These are phyloP conservation scores for Pseudomyrmex cubaensis DNA, from an alignment of 1,140 invertebrate genomes.

Conservation along the genomic window DNA sequence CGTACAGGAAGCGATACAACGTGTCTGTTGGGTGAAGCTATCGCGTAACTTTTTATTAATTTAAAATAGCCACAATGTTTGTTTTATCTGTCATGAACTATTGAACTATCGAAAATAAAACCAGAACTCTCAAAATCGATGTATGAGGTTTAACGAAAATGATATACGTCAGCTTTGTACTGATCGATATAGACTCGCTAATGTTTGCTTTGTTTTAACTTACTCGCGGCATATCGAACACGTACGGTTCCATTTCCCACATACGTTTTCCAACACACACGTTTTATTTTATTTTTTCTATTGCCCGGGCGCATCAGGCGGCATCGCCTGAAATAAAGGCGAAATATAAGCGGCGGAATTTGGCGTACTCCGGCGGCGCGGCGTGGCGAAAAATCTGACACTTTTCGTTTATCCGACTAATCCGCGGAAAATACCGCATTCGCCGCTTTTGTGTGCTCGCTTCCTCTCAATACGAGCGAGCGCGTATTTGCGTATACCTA, in stretches of 20 bases:
- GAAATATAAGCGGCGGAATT: conserved; percentile 45
- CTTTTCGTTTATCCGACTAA: conserved; percentile 61
- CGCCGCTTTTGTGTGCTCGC: conserved; percentile 33
- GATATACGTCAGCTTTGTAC: no score
- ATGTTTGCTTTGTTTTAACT: conserved; percentile 14
- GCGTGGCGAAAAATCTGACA: conserved; percentile 61
- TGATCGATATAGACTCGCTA: background rate
- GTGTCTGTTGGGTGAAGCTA: no score
- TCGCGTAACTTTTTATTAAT: no score
- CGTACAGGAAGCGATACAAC: background rate
- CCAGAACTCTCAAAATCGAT: no score
- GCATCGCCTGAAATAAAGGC: conserved; percentile 50
- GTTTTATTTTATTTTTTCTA: background rate
- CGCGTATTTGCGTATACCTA: conserved; percentile 50
- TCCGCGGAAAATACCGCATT: conserved; percentile 60
- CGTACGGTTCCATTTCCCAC: background rate
- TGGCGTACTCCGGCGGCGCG: conserved; percentile 19
- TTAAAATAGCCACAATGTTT: no score
- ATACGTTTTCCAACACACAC: background rate
- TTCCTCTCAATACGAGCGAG: conserved; percentile 7
- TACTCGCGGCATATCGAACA: conserved; percentile 35
- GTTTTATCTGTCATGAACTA: no score
- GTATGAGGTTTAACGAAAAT: no score
- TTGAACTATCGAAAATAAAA: no score
- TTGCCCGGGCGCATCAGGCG: conserved; percentile 16